Conservation (phyloP, 2,888 invertebrate genomes). For the Nasonovia ribisnigri region DNA sequence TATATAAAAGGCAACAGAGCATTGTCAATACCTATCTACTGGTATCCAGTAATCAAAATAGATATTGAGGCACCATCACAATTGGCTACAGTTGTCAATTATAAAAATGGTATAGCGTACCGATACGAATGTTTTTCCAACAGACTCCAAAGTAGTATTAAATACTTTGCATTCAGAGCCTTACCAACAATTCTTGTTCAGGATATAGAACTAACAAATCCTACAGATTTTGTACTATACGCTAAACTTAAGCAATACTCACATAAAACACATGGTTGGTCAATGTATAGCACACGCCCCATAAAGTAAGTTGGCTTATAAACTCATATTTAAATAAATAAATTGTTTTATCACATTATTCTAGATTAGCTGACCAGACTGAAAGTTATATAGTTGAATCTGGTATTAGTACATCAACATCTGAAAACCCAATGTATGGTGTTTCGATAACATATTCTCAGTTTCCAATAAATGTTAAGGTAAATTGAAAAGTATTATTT, state of each 20-base stretch:
- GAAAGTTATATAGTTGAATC: constrained; percentile 37
- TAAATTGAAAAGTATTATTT: constrained; percentile 50
- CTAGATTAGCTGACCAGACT: background rate
- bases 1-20: constrained; percentile 79
- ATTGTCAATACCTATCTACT: constrained; percentile 77
- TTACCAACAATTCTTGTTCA: constrained; percentile 85
- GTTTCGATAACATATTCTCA: constrained; percentile 43
- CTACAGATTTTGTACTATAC: constrained; percentile 75
- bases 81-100: constrained; percentile 79
- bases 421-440: constrained; percentile 48
- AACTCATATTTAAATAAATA: background rate
- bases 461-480: constrained; percentile 43
- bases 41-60: constrained; percentile 76
- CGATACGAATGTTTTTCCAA: constrained; percentile 79
- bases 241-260: constrained; percentile 76
- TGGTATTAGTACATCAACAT: constrained; percentile 48
- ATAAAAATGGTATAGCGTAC: constrained; percentile 70
- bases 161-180: constrained; percentile 85
- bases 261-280: constrained; percentile 74
- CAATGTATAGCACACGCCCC: constrained; percentile 74
- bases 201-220: constrained; percentile 83
- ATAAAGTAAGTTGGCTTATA: constrained; percentile 70
- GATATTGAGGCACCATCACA: constrained; percentile 73
- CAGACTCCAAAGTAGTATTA: constrained; percentile 76
- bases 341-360: background rate